phyloP scores from a whole-genome alignment of 2,888 invertebrate genomes.

The Dexiosoma caninum region DNA sequence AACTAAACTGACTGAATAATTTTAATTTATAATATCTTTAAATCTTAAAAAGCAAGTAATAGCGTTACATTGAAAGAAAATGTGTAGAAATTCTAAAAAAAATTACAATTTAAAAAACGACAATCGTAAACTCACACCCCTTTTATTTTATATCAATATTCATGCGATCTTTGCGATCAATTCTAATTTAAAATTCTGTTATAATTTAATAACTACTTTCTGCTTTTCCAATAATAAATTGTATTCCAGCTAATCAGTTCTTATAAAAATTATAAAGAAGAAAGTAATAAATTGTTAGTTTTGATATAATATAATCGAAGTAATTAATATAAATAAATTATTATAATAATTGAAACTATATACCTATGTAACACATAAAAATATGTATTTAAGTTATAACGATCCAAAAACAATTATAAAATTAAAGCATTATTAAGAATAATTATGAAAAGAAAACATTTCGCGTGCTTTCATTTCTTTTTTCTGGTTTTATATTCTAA shows the following conservation, averaged over 20 bases:
- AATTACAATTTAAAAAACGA: conserved; percentile 35
- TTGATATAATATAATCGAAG: conserved; percentile 48
- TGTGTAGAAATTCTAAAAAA: background rate
- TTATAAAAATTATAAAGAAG: conserved; percentile 3
- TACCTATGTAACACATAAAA: background rate
- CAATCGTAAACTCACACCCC: conserved; percentile 42
- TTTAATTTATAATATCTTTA: conserved; percentile 59
- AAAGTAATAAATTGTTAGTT: conserved; percentile 41
- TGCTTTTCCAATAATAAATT: conserved; percentile 17
- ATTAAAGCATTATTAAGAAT: conserved; percentile 24
- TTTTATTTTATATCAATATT: conserved; percentile 20
- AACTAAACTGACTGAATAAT: conserved; percentile 63
- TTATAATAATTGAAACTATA: conserved; percentile 36
- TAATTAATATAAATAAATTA: conserved; percentile 56
- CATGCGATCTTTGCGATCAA: background rate
- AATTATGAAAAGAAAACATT: background rate
- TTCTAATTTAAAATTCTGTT: background rate
- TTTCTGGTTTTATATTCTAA: background rate
- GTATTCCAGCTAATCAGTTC: conserved; percentile 26
- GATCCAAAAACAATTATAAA: conserved; percentile 25
- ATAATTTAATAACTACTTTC: background rate
- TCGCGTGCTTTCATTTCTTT: conserved; percentile 21
- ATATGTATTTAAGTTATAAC: conserved; percentile 37
- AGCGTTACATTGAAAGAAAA: background rate
- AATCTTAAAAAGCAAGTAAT: conserved; percentile 7